phyloP scores from a whole-genome alignment of 2,888 invertebrate species.

The Micoletzkya japonica region DNA sequence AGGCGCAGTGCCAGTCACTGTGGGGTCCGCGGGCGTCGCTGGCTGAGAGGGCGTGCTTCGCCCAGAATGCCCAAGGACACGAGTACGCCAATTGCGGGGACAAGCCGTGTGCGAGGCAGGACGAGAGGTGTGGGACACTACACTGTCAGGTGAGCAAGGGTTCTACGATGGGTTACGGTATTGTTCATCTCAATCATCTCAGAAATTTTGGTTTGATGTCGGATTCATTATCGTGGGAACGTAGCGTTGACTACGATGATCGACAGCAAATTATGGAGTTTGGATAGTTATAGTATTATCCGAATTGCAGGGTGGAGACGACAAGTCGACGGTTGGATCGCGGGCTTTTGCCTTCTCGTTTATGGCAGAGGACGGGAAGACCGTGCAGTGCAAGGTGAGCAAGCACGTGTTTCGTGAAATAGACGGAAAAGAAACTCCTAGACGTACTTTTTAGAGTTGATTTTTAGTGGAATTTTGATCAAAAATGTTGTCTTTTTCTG shows the following conservation, averaged over 20 bases:
- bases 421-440: not conserved
- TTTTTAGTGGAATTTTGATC: not conserved
- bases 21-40: slow-evolving; percentile 82
- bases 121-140: slow-evolving; percentile 88
- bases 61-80: slow-evolving; percentile 84
- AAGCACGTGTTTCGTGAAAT: too few relatives aligned
- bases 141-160: slow-evolving; percentile 76
- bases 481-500: not conserved
- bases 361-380: slow-evolving; percentile 3
- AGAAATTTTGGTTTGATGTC: not conserved
- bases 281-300: too few relatives aligned
- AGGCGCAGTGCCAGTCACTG: slow-evolving; percentile 84
- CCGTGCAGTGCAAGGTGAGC: slow-evolving; percentile 38
- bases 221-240: too few relatives aligned
- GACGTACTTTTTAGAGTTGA: not conserved
- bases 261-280: not conserved
- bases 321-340: slow-evolving; percentile 63
- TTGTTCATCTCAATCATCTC: too few relatives aligned
- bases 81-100: slow-evolving; percentile 91
- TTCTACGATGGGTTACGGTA: slow-evolving; percentile 41
- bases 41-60: slow-evolving; percentile 86
- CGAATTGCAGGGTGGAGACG: slow-evolving; percentile 71
- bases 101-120: slow-evolving; percentile 64
- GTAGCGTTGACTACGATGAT: too few relatives aligned
- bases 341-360: slow-evolving; percentile 26